Percentiles rank a stretch among this genome's conserved stretches.
Conservation (phyloP, 2,888 invertebrate genomes). For the Tetranychus truncatus region DNA sequence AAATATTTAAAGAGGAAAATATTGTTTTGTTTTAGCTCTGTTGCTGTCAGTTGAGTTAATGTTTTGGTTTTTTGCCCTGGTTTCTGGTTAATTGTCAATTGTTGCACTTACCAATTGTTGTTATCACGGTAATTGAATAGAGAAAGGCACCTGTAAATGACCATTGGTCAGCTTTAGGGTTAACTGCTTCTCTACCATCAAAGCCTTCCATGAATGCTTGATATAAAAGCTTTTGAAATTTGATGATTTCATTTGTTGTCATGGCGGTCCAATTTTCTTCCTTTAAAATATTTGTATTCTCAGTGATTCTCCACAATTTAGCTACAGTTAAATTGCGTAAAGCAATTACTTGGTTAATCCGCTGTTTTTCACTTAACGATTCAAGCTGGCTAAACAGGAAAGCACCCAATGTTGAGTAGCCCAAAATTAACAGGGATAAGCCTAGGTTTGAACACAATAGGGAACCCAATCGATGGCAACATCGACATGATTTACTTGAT, state of each 20-base stretch:
- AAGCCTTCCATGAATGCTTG: constrained; percentile 43
- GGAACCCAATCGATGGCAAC: constrained; percentile 2
- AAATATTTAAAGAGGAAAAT: too few species aligned
- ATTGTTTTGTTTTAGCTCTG: too few species aligned
- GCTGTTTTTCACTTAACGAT: constrained; percentile 1
- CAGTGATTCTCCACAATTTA: constrained; percentile 58
- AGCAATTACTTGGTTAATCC: constrained; percentile 35
- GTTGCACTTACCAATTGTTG: constrained; percentile 51
- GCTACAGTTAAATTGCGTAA: constrained; percentile 44
- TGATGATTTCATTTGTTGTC: constrained; percentile 45
- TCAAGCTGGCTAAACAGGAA: constrained; percentile 4
- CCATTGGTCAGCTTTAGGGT: constrained; percentile 44
- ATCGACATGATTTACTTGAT: not conserved
- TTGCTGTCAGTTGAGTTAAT: too few species aligned
- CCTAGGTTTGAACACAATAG: constrained; percentile 1
- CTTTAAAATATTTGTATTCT: constrained; percentile 48
- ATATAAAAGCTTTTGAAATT: constrained; percentile 51
- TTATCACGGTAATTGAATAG: constrained; percentile 25
- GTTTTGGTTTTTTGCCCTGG: too few species aligned
- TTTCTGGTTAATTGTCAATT: too few species aligned
- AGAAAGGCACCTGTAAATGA: constrained; percentile 48
- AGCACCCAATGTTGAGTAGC: constrained; percentile 6
- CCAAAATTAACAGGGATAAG: not conserved
- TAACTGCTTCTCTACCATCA: constrained; percentile 39
- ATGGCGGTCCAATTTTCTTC: constrained; percentile 54